phyloP scores from a whole-genome alignment of 2,113 vertebrate genomes.

The Dissostichus mawsoni region DNA sequence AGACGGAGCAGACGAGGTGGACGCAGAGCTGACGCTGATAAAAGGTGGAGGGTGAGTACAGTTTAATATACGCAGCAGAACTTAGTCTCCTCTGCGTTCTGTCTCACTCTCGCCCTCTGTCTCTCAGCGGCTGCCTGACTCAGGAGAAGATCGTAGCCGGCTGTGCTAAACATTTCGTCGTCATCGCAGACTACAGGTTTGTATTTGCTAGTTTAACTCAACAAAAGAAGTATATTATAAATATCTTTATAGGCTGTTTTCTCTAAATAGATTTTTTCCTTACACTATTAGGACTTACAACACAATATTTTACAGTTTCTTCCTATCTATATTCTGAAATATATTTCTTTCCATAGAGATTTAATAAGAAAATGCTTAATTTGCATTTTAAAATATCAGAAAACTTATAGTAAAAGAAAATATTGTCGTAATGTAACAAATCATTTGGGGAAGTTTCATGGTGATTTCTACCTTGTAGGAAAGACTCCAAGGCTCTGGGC shows the following conservation, averaged over 20 bases:
- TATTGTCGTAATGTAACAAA: too few relatives aligned
- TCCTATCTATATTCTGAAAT: too few relatives aligned
- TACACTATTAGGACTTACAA: too few relatives aligned
- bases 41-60: constrained; percentile 97
- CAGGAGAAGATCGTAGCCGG: constrained; percentile 98
- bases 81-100: not conserved
- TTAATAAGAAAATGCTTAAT: too few relatives aligned
- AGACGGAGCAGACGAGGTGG: constrained; percentile 98
- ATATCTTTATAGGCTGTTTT: too few relatives aligned
- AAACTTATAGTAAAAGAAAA: too few relatives aligned
- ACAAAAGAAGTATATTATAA: not conserved
- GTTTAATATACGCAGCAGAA: rapidly evolving
- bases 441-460: too few relatives aligned
- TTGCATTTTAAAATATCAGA: too few relatives aligned
- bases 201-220: not conserved
- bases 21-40: constrained; percentile 92
- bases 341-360: too few relatives aligned
- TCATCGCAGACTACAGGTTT: constrained; percentile 98
- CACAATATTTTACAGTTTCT: too few relatives aligned
- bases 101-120: not conserved
- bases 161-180: constrained; percentile 92
- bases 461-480: constrained; percentile 79
- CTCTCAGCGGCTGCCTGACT: constrained; percentile 92
- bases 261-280: too few relatives aligned
- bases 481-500: constrained; percentile 91